phyloP scores from a whole-genome alignment of 2,113 vertebrate genomes.

The Spheniscus mendiculus region DNA sequence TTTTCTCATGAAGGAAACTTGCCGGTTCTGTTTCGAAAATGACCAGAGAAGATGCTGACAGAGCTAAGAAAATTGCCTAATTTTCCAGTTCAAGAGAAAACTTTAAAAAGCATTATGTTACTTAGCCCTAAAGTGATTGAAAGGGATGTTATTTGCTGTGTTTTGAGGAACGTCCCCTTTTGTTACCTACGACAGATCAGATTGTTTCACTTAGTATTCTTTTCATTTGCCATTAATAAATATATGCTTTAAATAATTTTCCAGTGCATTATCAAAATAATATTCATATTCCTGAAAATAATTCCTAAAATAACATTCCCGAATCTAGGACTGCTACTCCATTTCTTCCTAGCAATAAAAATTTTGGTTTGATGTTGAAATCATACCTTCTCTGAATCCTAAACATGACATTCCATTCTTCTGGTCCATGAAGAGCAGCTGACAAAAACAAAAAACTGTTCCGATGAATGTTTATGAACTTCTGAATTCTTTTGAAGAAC shows the following conservation, averaged over 20 bases:
- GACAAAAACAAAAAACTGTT: constrained; percentile 89
- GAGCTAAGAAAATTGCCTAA: background rate
- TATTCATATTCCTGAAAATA: background rate
- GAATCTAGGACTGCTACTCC: background rate
- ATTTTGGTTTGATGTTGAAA: background rate
- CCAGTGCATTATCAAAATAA: background rate
- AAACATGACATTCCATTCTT: constrained; percentile 81
- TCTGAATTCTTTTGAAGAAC: constrained; percentile 76
- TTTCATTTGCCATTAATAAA: constrained; percentile 4
- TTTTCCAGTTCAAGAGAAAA: background rate
- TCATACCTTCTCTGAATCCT: constrained; percentile 87
- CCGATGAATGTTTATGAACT: constrained; percentile 85
- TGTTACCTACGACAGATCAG: background rate
- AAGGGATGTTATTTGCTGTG: background rate
- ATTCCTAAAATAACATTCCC: background rate
- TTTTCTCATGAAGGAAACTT: background rate
- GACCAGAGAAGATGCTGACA: background rate
- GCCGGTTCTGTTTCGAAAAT: background rate
- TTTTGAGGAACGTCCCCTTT: background rate
- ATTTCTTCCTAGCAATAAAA: background rate
- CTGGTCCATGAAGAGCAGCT: constrained; percentile 80
- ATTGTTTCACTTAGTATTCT: background rate
- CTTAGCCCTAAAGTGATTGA: background rate
- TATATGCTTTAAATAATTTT: background rate
- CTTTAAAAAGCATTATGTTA: background rate